Base-by-base conservation (phyloP, 1,140 invertebrate genomes). In the Ditylenchus dipsaci region DNA sequence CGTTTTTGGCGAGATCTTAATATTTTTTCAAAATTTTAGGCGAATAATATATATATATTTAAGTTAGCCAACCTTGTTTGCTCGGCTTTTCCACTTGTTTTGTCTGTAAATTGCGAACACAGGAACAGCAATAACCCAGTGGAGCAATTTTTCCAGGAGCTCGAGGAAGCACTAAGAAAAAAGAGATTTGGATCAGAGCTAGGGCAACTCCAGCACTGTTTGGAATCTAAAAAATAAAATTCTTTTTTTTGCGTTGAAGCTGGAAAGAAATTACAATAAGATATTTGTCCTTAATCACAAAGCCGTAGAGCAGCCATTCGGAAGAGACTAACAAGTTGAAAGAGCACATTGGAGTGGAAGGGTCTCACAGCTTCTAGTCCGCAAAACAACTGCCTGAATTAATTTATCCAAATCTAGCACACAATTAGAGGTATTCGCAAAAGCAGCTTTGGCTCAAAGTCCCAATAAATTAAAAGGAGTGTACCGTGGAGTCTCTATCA, bases 221-320 rank as follows among this genome's bases (percentile, higher is more conserved):
- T 21, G 79, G 80, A 30, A 79, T 73, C 78, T 80, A 57, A 68
- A 17, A 53, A 53, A 53, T 3, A 53, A 53, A 53, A 21, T 21
- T 53, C 11, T 19, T 45, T 21, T 19, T 29, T 17, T 43, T 15
- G 1, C 3, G 33, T 38, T 38, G 3, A 11, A 38, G 33, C 11
- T 3, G 33, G 11, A 38, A 3, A 61, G 26, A 61, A n/a, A 69
- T 77, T 60, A 80, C 78, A 53, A 81, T 81, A 30, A 81, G 79
- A 58, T 81, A 81, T 47, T 73, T 72, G 57, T 81, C 79, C 1
- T 59, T 27, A n/a, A 81, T 72, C 11, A 78, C 49, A 47, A 78
- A 66, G 33, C 79, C 79, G 53, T 81, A 81, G n/a, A 81, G 64
- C 68, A 67, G 81, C 79, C 79, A 81, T 63, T 81, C 80, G 26